These are phyloP conservation scores for Gambelia wislizenii DNA, from an alignment of 2,797 vertebrate species.

Conservation along the genomic window DNA sequence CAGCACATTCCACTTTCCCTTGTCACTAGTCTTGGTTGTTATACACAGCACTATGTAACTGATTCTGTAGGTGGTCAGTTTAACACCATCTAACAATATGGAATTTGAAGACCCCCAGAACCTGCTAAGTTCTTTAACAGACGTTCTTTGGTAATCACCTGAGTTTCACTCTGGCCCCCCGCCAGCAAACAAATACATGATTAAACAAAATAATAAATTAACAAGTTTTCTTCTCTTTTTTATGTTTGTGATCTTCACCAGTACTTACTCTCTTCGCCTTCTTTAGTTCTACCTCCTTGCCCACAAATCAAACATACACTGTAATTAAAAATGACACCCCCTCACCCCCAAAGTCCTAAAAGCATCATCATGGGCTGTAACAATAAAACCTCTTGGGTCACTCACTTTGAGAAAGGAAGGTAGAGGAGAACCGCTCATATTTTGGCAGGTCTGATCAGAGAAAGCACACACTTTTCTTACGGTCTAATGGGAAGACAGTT, in stretches of 20 bases:
- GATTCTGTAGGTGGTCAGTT: background rate
- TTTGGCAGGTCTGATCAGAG: background rate
- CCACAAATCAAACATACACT: background rate
- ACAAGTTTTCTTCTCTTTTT: background rate
- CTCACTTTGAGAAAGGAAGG: background rate
- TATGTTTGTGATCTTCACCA: background rate
- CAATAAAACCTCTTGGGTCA: background rate
- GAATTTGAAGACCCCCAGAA: background rate
- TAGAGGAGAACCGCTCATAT: background rate
- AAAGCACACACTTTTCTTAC: background rate
- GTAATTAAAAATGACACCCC: background rate
- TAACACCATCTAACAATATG: background rate
- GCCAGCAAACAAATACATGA: no score
- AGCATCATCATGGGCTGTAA: background rate
- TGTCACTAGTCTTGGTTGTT: constrained; percentile 29
- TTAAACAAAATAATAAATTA: no score
- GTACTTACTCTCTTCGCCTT: background rate
- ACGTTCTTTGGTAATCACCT: background rate
- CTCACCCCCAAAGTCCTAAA: background rate
- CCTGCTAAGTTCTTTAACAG: background rate
- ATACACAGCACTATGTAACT: constrained; percentile 10
- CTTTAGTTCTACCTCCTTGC: background rate
- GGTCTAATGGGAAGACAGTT: background rate
- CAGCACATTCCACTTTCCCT: constrained; percentile 30
- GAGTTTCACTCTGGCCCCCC: background rate